Evolutionary conservation across 2,888 invertebrate species (phyloP).

Genomic region (Ecdyonurus torrentis): DNA sequence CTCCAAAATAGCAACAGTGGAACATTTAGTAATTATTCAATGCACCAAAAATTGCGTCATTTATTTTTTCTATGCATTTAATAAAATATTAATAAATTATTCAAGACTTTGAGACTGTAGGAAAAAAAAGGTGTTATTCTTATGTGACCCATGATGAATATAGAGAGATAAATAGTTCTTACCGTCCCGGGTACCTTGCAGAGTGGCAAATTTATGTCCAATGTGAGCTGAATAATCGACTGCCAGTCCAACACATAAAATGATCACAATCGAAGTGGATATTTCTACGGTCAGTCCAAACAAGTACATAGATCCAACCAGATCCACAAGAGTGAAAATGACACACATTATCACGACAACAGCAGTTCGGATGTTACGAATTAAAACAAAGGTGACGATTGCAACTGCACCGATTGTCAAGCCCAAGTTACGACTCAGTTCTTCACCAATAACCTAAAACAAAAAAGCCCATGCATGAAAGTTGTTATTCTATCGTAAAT

Average conservation of each 20-base stretch:
- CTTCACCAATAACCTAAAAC: slow-evolving; percentile 23
- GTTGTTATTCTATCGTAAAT: background rate
- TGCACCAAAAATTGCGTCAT: too few relatives aligned
- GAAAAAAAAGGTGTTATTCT: background rate
- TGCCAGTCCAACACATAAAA: slow-evolving; percentile 31
- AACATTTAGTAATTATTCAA: too few relatives aligned
- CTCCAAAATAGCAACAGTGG: too few relatives aligned
- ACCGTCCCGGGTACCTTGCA: slow-evolving; percentile 28
- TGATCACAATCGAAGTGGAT: slow-evolving; percentile 29
- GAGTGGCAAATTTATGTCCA: slow-evolving; percentile 29
- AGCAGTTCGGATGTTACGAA: slow-evolving; percentile 26
- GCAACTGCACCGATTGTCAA: slow-evolving; percentile 29
- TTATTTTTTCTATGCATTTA: too few relatives aligned
- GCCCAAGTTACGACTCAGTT: slow-evolving; percentile 26
- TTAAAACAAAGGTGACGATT: slow-evolving; percentile 26
- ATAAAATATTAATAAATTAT: too few relatives aligned
- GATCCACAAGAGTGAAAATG: slow-evolving; percentile 28
- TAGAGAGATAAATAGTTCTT: slow-evolving; percentile 11
- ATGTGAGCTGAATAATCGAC: slow-evolving; percentile 35
- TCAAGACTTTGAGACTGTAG: background rate
- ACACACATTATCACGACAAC: slow-evolving; percentile 29
- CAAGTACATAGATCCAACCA: slow-evolving; percentile 31
- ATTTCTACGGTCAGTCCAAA: slow-evolving; percentile 32
- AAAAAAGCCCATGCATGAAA: background rate
- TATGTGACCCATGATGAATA: background rate